Base-by-base conservation (phyloP, 2,888 invertebrate species). In the Yponomeuta sedellus region DNA sequence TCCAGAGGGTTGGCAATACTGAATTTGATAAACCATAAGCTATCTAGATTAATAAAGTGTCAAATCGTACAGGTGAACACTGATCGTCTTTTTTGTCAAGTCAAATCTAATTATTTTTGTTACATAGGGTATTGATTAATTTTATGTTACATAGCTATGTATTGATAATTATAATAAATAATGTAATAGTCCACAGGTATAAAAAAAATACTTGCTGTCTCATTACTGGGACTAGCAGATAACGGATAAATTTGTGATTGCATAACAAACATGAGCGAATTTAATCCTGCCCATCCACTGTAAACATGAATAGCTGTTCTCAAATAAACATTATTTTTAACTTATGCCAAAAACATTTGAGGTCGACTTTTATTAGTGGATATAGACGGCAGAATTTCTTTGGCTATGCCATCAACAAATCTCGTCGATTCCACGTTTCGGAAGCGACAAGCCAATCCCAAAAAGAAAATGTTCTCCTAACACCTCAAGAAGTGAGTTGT, bases 401-500 rank as follows among this genome's bases (percentile, higher is more conserved):
- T 59, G 20, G 20, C n/a, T 59, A 59, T 12, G 22, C 20, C 11
- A 4, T 59, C 59, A 22, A 59, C 20, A 20, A 59, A 59, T 3
- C 44, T 59, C 77, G 81, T 59, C 70, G 70, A 69, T 75, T 86
- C 70, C 75, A 79, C 69, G 76, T 76, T 34, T 77, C 82, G 12
- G 25, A 64, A 52, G 22, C 19, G 2, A 64, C 16, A 70, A 68
- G 20, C 69, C 67, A 65, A 69, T 68, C 44, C 28, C 75, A 81
- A 58, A 87, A 85, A 70, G 84, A 88, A 79, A 80, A 78, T 59
- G 75, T 82, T 2, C 74, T 88, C 20, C 86, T 82, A 61, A 81
- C 90, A 10, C 88, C 90, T 28, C 86, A 88, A 79, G 90, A 90
- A 78, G 90, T 87, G 77, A 82, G 84, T 81, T 61, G 25, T 25